Base-by-base conservation (phyloP, 2,888 invertebrate genomes). In the Habroteleia sp. region DNA sequence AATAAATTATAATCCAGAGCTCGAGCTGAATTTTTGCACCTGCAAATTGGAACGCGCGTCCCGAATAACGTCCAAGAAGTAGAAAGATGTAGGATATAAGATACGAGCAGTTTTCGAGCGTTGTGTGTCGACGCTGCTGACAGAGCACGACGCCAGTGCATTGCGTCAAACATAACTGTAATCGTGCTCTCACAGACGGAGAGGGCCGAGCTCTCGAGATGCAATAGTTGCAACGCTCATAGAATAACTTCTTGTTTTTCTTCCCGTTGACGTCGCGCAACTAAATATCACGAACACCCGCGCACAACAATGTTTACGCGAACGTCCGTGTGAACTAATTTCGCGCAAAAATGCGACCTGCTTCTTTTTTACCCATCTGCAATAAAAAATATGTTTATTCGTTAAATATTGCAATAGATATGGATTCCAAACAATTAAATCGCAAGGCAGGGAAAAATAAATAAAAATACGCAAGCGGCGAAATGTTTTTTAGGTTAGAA, bases 131-230 rank as follows among this genome's bases (percentile, higher is more conserved):
- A 52, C 44, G 48, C 62, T 29, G 48, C 72, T 72, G 72, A 58
- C 72, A 65, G 58, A 65, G 65, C 44, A 58, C 50, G 41, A 65
- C 72, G 65, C 37, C 63, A 33, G 42, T 35, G 58, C 50, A 65
- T 65, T 72, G 58, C 72, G 72, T 72, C 72, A 58, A 72, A 58
- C 72, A 58, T 72, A 72, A 72, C 72, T 72, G 72, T 72, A 72
- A 72, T 72, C 63, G 41, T 41, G 48, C 56, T 72, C 48, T 48
- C n/a, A 20, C 48, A 63, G 63, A 63, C 63, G 11, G 60, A 46
- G 56, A 66, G 65, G 37, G 33, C 42, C 50, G 56, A 48, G 58
- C 50, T 50, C 69, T 2, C 42, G 16, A 33, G 58, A 48, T 48
- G 68, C 58, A 60, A 50, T 69, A 50, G 58, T 58, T 42, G 58